Evolutionary conservation across 2,113 vertebrate species (phyloP).

Genomic region (Elgaria multicarinata): DNA sequence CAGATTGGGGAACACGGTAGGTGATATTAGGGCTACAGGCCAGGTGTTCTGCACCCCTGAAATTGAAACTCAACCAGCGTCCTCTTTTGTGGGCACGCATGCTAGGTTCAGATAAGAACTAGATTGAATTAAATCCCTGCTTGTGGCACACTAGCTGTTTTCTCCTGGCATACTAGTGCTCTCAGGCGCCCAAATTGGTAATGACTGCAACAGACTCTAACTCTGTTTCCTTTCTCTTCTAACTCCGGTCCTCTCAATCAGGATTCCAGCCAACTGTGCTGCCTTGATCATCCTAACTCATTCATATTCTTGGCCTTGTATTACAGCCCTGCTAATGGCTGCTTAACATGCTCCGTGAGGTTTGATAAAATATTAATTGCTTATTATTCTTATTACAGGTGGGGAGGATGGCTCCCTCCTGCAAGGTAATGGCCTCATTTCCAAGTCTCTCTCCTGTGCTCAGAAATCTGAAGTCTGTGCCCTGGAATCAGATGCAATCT

Average conservation of each 20-base stretch:
- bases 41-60: no score
- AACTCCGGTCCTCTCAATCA: constrained; percentile 52
- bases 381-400: constrained; percentile 64
- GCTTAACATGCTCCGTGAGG: constrained; percentile 57
- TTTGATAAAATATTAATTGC: constrained; percentile 76
- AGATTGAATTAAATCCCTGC: not conserved
- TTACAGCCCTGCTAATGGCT: constrained; percentile 65
- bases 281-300: constrained; percentile 57
- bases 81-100: not conserved
- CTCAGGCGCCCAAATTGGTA: constrained; percentile 27
- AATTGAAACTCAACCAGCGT: not conserved
- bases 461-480: constrained; percentile 7
- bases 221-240: constrained; percentile 44
- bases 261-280: constrained; percentile 31
- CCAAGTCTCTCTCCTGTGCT: constrained; percentile 22
- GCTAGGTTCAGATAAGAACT: not conserved
- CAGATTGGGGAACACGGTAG: no score
- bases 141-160: not conserved
- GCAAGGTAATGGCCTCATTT: constrained; percentile 50
- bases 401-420: constrained; percentile 36
- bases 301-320: constrained; percentile 71
- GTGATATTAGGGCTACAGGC: no score
- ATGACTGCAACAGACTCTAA: constrained; percentile 12
- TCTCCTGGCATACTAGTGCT: not conserved
- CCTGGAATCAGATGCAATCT: constrained; percentile 17